phyloP scores from a whole-genome alignment of 2,113 vertebrate species.

The Hyaena hyaena region DNA sequence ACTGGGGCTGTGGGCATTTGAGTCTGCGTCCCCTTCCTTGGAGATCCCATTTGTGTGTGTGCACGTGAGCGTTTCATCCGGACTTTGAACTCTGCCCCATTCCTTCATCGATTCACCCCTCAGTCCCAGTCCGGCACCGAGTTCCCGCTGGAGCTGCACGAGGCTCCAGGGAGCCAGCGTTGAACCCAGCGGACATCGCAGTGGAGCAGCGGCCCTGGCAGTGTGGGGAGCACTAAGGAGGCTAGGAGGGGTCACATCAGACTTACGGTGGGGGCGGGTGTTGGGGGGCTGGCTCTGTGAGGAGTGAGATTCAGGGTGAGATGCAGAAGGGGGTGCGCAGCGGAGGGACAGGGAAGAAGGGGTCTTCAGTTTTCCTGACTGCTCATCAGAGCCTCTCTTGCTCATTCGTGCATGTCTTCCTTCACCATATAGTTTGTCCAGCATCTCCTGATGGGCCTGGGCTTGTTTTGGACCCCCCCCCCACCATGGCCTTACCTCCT shows the following conservation, averaged over 20 bases:
- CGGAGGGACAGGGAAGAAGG: background rate
- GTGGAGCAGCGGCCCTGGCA: background rate
- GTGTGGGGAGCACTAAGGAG: background rate
- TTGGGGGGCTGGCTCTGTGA: background rate
- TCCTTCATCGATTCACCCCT: background rate
- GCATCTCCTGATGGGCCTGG: too few relatives aligned
- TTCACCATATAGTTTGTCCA: background rate
- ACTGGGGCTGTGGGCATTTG: background rate
- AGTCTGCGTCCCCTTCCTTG: background rate
- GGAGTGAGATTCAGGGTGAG: background rate
- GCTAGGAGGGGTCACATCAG: background rate
- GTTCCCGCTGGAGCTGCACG: accelerated
- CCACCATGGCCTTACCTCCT: background rate
- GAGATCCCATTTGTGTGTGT: background rate
- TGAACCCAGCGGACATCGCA: background rate
- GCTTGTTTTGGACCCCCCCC: background rate
- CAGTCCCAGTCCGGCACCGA: background rate
- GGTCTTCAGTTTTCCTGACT: accelerated
- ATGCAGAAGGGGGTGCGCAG: background rate
- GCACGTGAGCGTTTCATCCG: background rate
- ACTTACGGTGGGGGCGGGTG: background rate
- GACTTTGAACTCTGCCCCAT: background rate
- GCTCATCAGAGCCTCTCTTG: background rate
- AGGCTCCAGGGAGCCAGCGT: background rate
- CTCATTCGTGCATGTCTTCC: accelerated